Evolutionary conservation across 2,113 vertebrate species (phyloP).

Genomic region (Ptilonorhynchus violaceus): DNA sequence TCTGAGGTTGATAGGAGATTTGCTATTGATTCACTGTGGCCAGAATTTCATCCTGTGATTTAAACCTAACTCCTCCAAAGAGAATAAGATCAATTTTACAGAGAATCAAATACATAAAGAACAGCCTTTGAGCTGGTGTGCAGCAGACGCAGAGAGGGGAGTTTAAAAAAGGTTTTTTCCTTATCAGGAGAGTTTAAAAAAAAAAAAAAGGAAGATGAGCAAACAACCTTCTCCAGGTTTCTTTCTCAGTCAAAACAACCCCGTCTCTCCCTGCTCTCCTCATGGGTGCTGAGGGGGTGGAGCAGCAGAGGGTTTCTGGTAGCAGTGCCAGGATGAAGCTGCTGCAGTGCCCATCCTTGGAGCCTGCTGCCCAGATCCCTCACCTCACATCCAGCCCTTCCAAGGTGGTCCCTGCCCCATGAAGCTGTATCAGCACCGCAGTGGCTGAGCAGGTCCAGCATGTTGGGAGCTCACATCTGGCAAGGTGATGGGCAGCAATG

Average conservation of each 20-base stretch:
- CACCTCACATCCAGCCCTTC: neutral
- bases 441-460: rapidly evolving
- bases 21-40: constrained; percentile 48
- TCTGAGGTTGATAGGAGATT: constrained; percentile 9
- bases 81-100: constrained; percentile 65
- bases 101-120: constrained; percentile 62
- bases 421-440: neutral
- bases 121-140: constrained; percentile 19
- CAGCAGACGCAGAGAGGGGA: neutral
- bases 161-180: neutral
- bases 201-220: neutral
- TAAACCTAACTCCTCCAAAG: constrained; percentile 65
- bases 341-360: neutral
- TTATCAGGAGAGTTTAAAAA: neutral
- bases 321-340: neutral
- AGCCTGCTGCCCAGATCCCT: too few species aligned
- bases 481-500: rapidly evolving
- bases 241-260: constrained; percentile 26
- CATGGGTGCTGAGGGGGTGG: neutral
- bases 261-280: neutral
- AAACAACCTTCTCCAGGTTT: too few species aligned
- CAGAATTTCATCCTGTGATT: constrained; percentile 53
- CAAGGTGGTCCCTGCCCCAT: rapidly evolving
- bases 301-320: neutral
- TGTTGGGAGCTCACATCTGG: rapidly evolving